phyloP scores from a whole-genome alignment of 1,140 invertebrate genomes.

The Triops longicaudatus region DNA sequence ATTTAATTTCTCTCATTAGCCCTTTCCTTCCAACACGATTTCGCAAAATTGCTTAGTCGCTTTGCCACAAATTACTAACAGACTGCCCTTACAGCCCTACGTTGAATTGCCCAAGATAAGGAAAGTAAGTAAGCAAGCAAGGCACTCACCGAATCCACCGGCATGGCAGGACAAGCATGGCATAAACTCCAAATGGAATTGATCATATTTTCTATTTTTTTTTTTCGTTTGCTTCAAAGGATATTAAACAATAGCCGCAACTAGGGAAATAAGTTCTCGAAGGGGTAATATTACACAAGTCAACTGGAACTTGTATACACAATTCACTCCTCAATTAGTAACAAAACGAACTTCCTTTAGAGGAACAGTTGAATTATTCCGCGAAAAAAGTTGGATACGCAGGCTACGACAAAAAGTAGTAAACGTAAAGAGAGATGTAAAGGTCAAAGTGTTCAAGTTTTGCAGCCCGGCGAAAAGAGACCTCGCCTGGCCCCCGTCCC shows the following conservation, averaged over 20 bases:
- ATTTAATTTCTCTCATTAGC: neutral
- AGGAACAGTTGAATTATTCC: no score
- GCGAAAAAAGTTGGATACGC: no score
- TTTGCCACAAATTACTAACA: no score
- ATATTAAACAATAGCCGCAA: neutral
- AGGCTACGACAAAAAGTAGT: no score
- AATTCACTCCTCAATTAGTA: no score
- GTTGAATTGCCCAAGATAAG: neutral
- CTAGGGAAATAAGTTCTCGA: neutral
- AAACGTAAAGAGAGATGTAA: neutral
- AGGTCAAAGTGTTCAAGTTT: neutral
- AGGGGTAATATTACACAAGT: neutral
- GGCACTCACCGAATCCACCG: constrained; percentile 16
- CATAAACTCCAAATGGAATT: constrained; percentile 27
- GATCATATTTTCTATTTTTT: constrained; percentile 19
- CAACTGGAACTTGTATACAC: no score
- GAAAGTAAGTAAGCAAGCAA: neutral
- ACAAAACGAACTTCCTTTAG: no score
- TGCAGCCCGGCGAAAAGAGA: neutral
- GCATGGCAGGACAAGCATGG: constrained; percentile 25
- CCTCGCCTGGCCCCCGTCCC: neutral
- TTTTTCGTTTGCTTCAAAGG: no score
- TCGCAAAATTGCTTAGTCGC: no score
- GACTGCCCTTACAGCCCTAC: no score
- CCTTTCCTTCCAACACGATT: neutral